Conservation (phyloP, 2,797 vertebrate genomes). For the Danio choprae region DNA sequence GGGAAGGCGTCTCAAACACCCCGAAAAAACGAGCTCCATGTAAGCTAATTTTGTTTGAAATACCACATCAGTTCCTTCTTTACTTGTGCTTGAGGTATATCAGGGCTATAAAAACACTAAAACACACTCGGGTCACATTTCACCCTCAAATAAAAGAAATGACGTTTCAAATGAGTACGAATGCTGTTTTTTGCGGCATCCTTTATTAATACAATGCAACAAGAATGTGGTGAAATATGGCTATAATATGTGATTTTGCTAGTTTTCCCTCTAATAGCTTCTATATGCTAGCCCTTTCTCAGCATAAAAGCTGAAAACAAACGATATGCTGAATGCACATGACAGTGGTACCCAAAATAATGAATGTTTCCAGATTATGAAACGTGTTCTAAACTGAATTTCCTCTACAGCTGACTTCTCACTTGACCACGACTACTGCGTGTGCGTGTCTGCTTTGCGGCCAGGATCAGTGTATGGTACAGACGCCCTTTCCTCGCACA, state of each 20-base stretch:
- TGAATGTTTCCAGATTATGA: slow-evolving; percentile 60
- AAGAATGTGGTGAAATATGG: background rate
- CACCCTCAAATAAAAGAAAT: background rate
- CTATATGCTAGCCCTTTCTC: slow-evolving; percentile 19
- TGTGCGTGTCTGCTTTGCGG: slow-evolving; percentile 80
- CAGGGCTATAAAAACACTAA: background rate
- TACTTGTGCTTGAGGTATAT: slow-evolving; percentile 1
- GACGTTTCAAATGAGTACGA: background rate
- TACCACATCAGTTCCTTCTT: background rate
- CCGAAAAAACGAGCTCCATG: too few species aligned
- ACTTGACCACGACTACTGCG: slow-evolving; percentile 86
- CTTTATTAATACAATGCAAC: background rate
- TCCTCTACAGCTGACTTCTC: slow-evolving; percentile 81
- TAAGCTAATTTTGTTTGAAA: too few species aligned
- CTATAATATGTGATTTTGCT: background rate
- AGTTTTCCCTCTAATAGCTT: slow-evolving; percentile 8
- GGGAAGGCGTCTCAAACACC: too few species aligned
- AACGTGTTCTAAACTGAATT: slow-evolving; percentile 79
- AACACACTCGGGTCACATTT: background rate
- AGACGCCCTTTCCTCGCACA: slow-evolving; percentile 57
- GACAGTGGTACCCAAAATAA: slow-evolving; percentile 13
- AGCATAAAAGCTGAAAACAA: slow-evolving; percentile 42
- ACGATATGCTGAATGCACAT: background rate
- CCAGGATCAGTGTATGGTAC: slow-evolving; percentile 82
- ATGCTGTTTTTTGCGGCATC: background rate